These are phyloP conservation scores for Pseudorasbora parva DNA, from an alignment of 2,113 vertebrate genomes.

Conservation along the genomic window DNA sequence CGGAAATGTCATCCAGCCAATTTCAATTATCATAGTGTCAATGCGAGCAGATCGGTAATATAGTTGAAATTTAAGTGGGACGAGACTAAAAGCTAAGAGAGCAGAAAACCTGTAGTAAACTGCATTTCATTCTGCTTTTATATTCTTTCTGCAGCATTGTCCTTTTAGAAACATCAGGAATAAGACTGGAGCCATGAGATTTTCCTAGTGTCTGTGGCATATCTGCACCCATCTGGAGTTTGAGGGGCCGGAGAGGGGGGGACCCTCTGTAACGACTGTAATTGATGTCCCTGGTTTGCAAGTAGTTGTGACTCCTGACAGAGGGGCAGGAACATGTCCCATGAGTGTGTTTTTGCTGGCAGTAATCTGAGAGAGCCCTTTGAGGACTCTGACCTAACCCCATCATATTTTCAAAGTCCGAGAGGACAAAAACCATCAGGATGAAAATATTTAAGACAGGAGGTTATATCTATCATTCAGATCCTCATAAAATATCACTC, in stretches of 20 bases:
- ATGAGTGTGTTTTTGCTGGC: slow-evolving; percentile 62
- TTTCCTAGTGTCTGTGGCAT: neutral
- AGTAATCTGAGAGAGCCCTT: slow-evolving; percentile 44
- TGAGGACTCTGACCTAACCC: slow-evolving; percentile 40
- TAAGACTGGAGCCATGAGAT: neutral
- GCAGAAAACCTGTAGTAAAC: neutral
- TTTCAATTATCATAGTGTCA: no score
- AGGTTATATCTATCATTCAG: slow-evolving; percentile 61
- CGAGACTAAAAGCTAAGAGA: neutral
- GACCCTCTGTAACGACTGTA: slow-evolving; percentile 43
- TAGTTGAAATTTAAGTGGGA: no score
- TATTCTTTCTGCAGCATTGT: neutral
- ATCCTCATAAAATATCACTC: slow-evolving; percentile 53
- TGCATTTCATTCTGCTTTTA: neutral
- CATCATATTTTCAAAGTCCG: slow-evolving; percentile 52
- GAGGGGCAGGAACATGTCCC: slow-evolving; percentile 62
- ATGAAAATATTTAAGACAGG: slow-evolving; percentile 57
- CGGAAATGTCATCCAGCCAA: no score
- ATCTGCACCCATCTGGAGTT: slow-evolving; percentile 47
- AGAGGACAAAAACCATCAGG: slow-evolving; percentile 45
- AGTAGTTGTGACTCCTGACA: slow-evolving; percentile 65
- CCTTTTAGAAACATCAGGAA: neutral
- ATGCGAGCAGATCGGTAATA: no score
- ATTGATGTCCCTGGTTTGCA: slow-evolving; percentile 62
- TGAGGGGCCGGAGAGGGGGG: slow-evolving; percentile 22